Percentiles rank a stretch among this genome's conserved stretches.
These are phyloP conservation scores for Beaufortia kweichowensis DNA, from an alignment of 2,113 vertebrate species.

Conservation along the genomic window DNA sequence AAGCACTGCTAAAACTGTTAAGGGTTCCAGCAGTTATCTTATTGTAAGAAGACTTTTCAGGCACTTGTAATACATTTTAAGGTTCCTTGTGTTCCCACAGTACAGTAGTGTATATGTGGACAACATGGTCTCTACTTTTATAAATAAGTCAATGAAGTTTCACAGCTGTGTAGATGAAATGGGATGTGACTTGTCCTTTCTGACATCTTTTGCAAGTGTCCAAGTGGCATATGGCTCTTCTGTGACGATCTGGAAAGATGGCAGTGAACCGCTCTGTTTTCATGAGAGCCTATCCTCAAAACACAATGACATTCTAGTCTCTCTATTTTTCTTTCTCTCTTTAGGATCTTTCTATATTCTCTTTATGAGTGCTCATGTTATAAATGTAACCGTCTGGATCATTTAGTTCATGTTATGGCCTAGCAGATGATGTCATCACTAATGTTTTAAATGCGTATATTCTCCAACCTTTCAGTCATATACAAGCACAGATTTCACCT, in stretches of 20 bases:
- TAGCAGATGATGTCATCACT: no score
- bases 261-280: slow-evolving; percentile 36
- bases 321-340: slow-evolving; percentile 1
- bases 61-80: no score
- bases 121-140: background rate
- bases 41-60: no score
- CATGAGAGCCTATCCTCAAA: background rate
- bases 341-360: background rate
- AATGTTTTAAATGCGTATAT: no score
- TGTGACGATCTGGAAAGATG: slow-evolving; percentile 51
- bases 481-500: no score
- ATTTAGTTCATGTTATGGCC: no score
- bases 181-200: slow-evolving; percentile 33
- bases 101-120: no score
- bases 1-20: no score
- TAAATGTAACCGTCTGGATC: background rate
- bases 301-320: slow-evolving; percentile 31
- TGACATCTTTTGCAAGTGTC: slow-evolving; percentile 49
- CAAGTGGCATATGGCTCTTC: slow-evolving; percentile 48
- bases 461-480: no score
- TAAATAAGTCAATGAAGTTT: slow-evolving; percentile 42
- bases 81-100: no score
- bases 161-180: slow-evolving; percentile 40
- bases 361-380: background rate
- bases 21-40: no score